These are phyloP conservation scores for Atlantisia rogersi DNA, from an alignment of 2,113 vertebrate genomes.

Conservation along the genomic window DNA sequence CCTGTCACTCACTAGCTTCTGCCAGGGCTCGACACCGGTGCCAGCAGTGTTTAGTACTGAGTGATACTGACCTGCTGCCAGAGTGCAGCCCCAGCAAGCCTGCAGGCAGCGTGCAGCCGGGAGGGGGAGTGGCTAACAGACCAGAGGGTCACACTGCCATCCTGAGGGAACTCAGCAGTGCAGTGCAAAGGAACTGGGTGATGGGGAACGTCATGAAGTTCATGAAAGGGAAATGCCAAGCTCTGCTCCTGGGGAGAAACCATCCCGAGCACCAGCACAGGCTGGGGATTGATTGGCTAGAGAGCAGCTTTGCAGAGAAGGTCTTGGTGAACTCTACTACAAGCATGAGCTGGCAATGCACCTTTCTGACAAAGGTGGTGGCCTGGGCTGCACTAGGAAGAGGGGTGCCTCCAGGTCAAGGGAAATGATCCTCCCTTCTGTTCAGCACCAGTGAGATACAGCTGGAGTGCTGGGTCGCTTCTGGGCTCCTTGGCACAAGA, in stretches of 20 bases:
- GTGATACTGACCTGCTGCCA: background rate
- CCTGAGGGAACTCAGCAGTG: background rate
- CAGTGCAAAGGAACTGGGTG: fast-evolving
- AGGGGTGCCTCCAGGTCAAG: background rate
- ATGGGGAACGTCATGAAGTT: background rate
- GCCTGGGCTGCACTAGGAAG: too few species aligned
- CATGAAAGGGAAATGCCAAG: background rate
- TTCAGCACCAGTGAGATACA: background rate
- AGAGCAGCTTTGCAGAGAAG: background rate
- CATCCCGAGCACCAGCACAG: background rate
- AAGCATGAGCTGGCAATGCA: too few species aligned
- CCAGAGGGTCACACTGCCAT: background rate
- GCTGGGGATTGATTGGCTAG: background rate
- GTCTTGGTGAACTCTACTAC: background rate
- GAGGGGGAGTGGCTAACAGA: background rate
- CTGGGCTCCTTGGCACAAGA: background rate
- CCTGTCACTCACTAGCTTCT: background rate
- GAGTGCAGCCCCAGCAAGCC: background rate
- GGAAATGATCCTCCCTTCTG: background rate
- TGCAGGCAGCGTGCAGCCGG: background rate
- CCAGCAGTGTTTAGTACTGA: background rate
- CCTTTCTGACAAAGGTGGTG: background rate
- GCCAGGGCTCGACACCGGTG: background rate
- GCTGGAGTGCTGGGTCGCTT: background rate
- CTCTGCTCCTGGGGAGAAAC: background rate